Percentiles rank a stretch among this genome's conserved stretches.
Conservation (phyloP, 2,888 invertebrate species). For the Ochropleura leucogaster region DNA sequence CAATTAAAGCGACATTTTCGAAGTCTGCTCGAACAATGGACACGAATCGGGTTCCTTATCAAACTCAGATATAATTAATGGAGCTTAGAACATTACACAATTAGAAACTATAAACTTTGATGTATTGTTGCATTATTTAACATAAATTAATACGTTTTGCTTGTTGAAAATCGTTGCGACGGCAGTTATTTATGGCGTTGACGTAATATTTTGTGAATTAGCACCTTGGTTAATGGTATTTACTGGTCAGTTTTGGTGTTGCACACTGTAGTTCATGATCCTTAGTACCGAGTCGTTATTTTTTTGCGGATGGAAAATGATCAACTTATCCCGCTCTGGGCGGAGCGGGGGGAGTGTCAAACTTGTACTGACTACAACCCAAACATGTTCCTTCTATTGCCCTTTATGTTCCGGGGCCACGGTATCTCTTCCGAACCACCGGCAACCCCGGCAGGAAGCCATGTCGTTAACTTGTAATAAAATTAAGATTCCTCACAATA, state of each 20-base stretch:
- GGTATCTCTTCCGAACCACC: too few species aligned
- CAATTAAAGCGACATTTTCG: constrained; percentile 74
- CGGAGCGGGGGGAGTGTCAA: too few species aligned
- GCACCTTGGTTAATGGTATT: constrained; percentile 21
- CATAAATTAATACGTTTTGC: constrained; percentile 65
- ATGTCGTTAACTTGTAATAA: too few species aligned
- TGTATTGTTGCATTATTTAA: constrained; percentile 63
- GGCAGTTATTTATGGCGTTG: constrained; percentile 57
- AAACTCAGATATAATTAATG: constrained; percentile 75
- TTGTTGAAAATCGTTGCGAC: constrained; percentile 62
- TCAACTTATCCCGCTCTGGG: too few species aligned
- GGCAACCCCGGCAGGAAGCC: too few species aligned
- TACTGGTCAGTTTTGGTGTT: constrained; percentile 25
- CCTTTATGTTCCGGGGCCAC: too few species aligned
- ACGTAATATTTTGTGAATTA: constrained; percentile 52
- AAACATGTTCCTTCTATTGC: too few species aligned
- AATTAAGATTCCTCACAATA: too few species aligned
- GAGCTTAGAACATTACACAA: constrained; percentile 70
- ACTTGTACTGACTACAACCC: too few species aligned
- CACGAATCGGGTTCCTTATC: constrained; percentile 74
- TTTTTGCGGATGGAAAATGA: too few species aligned
- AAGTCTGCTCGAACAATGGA: constrained; percentile 72
- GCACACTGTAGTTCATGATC: not conserved
- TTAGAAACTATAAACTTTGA: constrained; percentile 69
- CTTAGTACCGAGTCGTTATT: too few species aligned